Percentiles rank a stretch among this genome's conserved stretches.
Conservation (phyloP, 2,113 vertebrate species). For the Ginglymostoma cirratum region DNA sequence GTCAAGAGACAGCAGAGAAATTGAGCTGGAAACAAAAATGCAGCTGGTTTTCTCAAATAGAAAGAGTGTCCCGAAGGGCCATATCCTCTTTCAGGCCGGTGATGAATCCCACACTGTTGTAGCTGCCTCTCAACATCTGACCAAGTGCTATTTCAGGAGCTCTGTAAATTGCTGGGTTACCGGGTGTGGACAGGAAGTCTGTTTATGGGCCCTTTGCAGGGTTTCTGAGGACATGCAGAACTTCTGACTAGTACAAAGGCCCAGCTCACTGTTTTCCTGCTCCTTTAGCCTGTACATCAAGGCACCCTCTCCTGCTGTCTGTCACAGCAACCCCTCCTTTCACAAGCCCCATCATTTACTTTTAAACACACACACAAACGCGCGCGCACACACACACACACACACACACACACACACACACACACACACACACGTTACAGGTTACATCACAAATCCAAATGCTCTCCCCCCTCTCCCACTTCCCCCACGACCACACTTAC, state of each 20-base stretch:
- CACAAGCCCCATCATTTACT: not conserved
- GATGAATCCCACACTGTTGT: not conserved
- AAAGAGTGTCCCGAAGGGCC: no score
- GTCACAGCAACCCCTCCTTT: not conserved
- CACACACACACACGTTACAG: not conserved
- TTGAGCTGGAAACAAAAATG: no score
- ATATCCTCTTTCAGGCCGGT: not conserved
- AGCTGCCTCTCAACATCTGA: not conserved
- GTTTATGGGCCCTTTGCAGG: no score
- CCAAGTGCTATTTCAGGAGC: not conserved
- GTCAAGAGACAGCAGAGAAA: no score
- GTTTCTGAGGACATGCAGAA: not conserved
- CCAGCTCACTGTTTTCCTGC: not conserved
- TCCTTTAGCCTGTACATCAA: not conserved
- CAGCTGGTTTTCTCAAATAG: no score
- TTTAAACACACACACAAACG: not conserved
- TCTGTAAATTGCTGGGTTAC: not conserved
- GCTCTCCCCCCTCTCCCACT: not conserved
- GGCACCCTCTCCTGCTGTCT: not conserved
- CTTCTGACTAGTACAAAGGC: no score
- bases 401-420: slow-evolving; percentile 20
- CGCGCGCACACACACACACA: not conserved
- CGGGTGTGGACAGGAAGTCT: no score
- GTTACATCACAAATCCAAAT: not conserved
- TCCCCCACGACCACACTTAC: slow-evolving; percentile 54